Evolutionary conservation across 1,140 invertebrate genomes (phyloP), one percentile per base, ranked within the genome.

Genomic region (Pararge aegeria): DNA sequence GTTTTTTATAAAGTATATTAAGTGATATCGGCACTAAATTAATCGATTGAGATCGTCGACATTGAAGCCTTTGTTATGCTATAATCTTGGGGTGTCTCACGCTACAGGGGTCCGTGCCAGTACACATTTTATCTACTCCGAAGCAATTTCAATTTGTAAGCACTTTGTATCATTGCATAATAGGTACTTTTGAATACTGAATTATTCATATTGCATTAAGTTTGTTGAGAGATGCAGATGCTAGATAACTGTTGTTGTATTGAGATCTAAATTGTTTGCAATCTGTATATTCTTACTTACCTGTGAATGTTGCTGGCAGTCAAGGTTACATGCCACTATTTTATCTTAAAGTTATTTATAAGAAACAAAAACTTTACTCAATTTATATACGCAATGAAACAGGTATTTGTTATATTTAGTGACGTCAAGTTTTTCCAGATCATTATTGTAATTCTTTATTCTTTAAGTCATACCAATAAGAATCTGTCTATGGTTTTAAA

Each of bases 121-220:
- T 69, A 61, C 73, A 71, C 74, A 78, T 76, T 42, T 24, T 24
- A 42, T 42, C 38, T 69, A 70, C 66, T 57, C 54, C 68, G 68
- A 73, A 73, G 68, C 66, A 65, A 76, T 76, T 83, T 80, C 73
- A 85, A 83, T 83, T 83, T 80, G 20, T 54, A 60, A 24, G 3
- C 24, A 24, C 51, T 60, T 38, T 48, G 76, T 79, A 70, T 56
- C 54, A 64, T 85, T 85, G 78, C 79, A 80, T 83, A 85, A 85
- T 70, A n/a, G n/a, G n/a, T n/a, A 63, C 38, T 74, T 75, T 78
- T 69, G 70, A 66, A 77, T 80, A 82, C 69, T 80, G 76, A 79
- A 78, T 78, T 70, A 78, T 77, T 80, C 79, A 77, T 81, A 66
- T 80, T 80, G 70, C 73, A 70, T 76, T 77, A 73, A 24, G 24